Base-by-base conservation (phyloP, 2,797 vertebrate species). In the Danio tinwini region DNA sequence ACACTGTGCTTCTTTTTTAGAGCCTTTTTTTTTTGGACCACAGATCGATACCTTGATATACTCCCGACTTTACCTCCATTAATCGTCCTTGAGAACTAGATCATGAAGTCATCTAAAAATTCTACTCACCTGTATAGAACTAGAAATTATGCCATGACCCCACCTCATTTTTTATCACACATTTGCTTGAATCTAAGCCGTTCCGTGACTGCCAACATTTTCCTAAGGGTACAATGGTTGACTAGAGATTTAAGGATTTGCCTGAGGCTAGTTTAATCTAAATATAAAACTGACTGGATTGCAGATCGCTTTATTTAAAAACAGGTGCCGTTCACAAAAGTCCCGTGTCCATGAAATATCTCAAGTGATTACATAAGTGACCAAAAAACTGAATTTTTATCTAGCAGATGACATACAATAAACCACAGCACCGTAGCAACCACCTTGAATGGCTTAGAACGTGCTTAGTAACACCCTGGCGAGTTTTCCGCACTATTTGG, bases 261-360 rank as follows among this genome's bases (percentile, higher is more conserved):
- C 90, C 88, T 78, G 3, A 63, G 88, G 90, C 83, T 82, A 74
- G 73, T 86, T 87, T 89, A 82, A 80, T 87, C 91, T 91, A 91
- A 93, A 94, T 93, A 91, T 69, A 86, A 78, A 87, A 86, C 85
- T 92, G 91, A 92, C 91, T 91, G 89, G 64, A 81, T n/a, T n/a
- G 82, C 71, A 13, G 9, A 69, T 44, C 76, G 76, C 85, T 59
- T 82, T 79, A 59, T 76, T 81, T 85, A 90, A 89, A 84, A 76
- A 82, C 86, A 80, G 83, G 55, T 72, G 29, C 59, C 29, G 29
- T 29, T 29, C 29, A 29, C 29, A 29, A 29, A 3, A 29, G 29
- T 3, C 29, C 29, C 1, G 29, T 29, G 29, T 29, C 29, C 29
- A 29, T 29, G 29, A 29, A 29, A 9, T 72, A 11, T 7, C 11